phyloP scores from a whole-genome alignment of 2,113 vertebrate genomes.

The Isurus oxyrinchus region DNA sequence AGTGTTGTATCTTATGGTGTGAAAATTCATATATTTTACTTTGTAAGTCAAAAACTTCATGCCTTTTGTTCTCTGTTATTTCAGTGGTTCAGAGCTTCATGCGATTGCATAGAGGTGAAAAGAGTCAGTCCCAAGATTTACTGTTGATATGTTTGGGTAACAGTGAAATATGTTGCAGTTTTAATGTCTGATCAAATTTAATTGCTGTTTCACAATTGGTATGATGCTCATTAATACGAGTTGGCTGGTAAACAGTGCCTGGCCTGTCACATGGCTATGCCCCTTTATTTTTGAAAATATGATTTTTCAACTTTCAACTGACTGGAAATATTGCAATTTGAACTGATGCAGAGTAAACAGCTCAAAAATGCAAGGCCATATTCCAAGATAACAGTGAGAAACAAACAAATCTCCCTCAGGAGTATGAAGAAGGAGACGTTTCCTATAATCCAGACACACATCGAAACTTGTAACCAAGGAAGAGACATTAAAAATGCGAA shows the following conservation, averaged over 20 bases:
- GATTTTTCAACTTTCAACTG: too few species aligned
- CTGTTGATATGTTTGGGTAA: neutral
- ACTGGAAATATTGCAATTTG: too few species aligned
- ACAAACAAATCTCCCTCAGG: too few species aligned
- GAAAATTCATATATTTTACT: neutral
- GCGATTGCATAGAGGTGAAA: neutral
- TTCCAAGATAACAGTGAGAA: too few species aligned
- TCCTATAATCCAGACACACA: too few species aligned
- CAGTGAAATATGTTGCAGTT: neutral
- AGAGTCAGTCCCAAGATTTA: neutral
- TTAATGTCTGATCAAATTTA: neutral
- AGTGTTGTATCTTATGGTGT: neutral
- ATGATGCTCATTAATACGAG: neutral
- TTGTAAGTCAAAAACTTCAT: neutral
- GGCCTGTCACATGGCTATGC: too few species aligned
- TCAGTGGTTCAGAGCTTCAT: neutral
- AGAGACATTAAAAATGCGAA: too few species aligned
- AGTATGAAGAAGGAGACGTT: too few species aligned
- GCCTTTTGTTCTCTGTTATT: neutral
- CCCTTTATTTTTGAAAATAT: too few species aligned
- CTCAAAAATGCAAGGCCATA: too few species aligned
- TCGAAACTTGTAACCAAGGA: too few species aligned
- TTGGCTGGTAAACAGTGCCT: neutral
- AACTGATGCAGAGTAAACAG: too few species aligned
- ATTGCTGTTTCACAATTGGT: neutral